Base-by-base conservation (phyloP, 2,888 invertebrate genomes). In the Eupithecia inturbata region DNA sequence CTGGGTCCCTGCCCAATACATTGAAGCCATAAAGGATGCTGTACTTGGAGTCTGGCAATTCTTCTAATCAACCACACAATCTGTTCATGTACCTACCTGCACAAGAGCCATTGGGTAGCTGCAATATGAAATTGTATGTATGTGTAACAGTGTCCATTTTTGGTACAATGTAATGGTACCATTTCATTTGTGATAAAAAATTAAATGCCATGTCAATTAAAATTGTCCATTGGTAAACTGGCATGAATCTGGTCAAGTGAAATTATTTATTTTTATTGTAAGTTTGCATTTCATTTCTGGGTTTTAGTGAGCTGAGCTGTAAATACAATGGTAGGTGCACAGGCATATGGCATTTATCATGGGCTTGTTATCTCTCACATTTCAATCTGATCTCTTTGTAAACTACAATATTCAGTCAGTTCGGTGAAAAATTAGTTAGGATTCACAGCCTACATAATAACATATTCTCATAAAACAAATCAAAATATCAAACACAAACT, bases 1-100 rank as follows among this genome's bases (percentile, higher is more conserved):
- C 92, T 98, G 98, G 98, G 98, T 98, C 66, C 98, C 98, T 14
- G 97, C 98, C 68, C 97, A 97, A 87, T 98, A 97, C 88, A 96
- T 98, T 71, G 97, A 97, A 86, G 97, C 98, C 81, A 98, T 98
- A 86, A 98, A 98, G 93, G 98, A 98, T 87, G 97, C 98, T 75
- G 96, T 98, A 76, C 95, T 98, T 68, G 98, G 98, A 73, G 97
- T 97, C 84, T 98, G 97, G 97, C 97, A 96, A 88, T 96, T 96
- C 90, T 96, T 96, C 90, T 96, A 96, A 96, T 76, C 49, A 78
- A 68, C 75, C 78, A 77, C 78, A 75, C 77, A 80, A 63, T 57
- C 86, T 85, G 82, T 86, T 85, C 82, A 82, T 86, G 82, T 82
- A 81, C 87, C 87, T 90, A 89, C 87, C 87, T 87, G 86, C 85